Conservation (phyloP, 2,888 invertebrate species). For the Exephanes ischioxanthus region DNA sequence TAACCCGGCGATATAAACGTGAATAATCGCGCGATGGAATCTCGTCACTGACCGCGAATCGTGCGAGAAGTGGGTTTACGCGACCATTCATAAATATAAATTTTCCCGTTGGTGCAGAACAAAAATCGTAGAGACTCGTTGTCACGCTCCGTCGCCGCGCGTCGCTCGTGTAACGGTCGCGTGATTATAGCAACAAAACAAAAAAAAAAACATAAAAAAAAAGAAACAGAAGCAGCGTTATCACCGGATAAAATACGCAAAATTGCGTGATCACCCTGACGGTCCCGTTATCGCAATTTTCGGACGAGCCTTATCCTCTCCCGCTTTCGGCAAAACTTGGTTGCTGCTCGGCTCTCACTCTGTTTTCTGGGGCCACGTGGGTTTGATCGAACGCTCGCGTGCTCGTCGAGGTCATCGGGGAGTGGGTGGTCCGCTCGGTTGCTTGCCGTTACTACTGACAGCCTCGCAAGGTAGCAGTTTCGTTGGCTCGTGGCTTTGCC, state of each 20-base stretch:
- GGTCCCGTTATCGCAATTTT: conserved; percentile 68
- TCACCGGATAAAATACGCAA: conserved; percentile 74
- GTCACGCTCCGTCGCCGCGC: conserved; percentile 17
- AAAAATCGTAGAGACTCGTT: conserved; percentile 33
- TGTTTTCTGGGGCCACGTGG: conserved; percentile 47
- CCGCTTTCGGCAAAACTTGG: conserved; percentile 4
- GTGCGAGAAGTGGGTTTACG: conserved; percentile 29
- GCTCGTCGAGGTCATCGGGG: conserved; percentile 70
- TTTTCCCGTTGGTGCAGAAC: conserved; percentile 29
- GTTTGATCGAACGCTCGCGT: conserved; percentile 77
- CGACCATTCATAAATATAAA: conserved; percentile 65
- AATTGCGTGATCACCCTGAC: conserved; percentile 75
- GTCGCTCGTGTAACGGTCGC: conserved; percentile 1
- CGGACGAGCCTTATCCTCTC: conserved; percentile 73
- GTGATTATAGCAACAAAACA: conserved; percentile 17
- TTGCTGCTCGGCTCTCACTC: neutral
- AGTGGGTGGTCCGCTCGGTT: conserved; percentile 33
- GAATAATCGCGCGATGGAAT: conserved; percentile 51
- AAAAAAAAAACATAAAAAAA: neutral
- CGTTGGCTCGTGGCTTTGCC: conserved; percentile 49
- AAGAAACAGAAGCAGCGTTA: neutral
- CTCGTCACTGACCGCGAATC: conserved; percentile 51
- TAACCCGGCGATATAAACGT: conserved; percentile 1
- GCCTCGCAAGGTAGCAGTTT: conserved; percentile 46
- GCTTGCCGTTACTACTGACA: conserved; percentile 32